Conservation (phyloP, 2,888 invertebrate genomes). For the Platypus cylindrus region DNA sequence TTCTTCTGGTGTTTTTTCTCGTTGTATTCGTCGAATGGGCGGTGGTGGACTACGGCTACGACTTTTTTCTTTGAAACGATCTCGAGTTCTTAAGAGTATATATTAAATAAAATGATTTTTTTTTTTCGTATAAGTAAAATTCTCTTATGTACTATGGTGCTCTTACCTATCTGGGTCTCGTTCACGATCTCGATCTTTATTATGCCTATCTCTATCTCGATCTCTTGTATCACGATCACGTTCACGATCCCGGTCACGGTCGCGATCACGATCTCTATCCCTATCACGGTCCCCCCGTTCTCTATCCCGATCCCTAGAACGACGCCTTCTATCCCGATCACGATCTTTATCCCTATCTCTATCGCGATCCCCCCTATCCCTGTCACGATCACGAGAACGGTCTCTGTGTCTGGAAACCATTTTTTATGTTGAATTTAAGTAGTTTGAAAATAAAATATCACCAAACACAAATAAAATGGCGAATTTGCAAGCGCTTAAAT, state of each 20-base stretch:
- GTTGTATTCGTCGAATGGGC: no score
- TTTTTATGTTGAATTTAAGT: no score
- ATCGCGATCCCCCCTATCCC: no score
- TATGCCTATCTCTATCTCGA: slow-evolving; percentile 22
- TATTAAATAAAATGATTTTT: background rate
- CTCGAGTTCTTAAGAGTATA: slow-evolving; percentile 8
- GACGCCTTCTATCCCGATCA: slow-evolving; percentile 22
- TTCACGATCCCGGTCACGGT: slow-evolving; percentile 23
- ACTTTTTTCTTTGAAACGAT: slow-evolving; percentile 10
- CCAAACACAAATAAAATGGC: no score
- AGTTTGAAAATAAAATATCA: no score
- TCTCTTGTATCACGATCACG: slow-evolving; percentile 19
- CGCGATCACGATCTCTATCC: slow-evolving; percentile 30
- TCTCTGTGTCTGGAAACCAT: slow-evolving; percentile 22
- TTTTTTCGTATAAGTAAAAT: background rate
- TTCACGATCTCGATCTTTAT: slow-evolving; percentile 19
- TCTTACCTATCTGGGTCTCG: slow-evolving; percentile 19
- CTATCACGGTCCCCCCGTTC: slow-evolving; percentile 29
- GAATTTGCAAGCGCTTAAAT: no score
- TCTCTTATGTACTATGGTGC: no score
- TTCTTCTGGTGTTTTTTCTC: slow-evolving; percentile 27
- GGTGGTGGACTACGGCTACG: slow-evolving; percentile 10
- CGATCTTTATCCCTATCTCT: slow-evolving; percentile 21
- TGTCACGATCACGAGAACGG: slow-evolving; percentile 29
- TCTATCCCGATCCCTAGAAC: slow-evolving; percentile 23